Evolutionary conservation across 2,113 vertebrate species (phyloP), one percentile per base, ranked within the genome.

Genomic region (Uria aalge): DNA sequence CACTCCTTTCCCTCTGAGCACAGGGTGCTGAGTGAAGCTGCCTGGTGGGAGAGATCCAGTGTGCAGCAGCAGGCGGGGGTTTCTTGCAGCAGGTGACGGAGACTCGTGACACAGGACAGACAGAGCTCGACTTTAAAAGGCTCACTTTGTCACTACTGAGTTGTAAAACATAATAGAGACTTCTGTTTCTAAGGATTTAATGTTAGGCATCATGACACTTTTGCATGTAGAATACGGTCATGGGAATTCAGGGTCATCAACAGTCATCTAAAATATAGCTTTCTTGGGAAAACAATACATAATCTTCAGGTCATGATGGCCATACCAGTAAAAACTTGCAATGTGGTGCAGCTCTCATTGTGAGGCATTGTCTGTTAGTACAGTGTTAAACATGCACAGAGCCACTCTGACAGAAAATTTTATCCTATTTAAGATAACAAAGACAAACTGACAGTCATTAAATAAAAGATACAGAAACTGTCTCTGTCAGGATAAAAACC

Each of bases 401-500:
- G 68, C 75, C 66, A 64, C 66, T 71, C 83, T 95, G 95, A 77
- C 56, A 76, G 88, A 62, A 40, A 80, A n/a, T 71, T 55, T 88
- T 80, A 92, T 92, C 95, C 67, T 94, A 47, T 91, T 92, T 67
- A 75, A 77, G 76, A 95, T 75, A 80, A 57, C 60, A 47, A 79
- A 94, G 55, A 38, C 82, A 93, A 83, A 90, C 60, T 34, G 59
- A 73, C 45, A 36, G 62, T 36, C 45, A 38, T 48, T 71, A 73
- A 87, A 79, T 75, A 47, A 81, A 87, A 86, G 62, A 69, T 88
- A 84, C 41, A 92, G 82, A 94, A 85, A 59, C 78, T 57, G 52
- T 62, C 84, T 74, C 62, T 8, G 36, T 72, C 8, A 22, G 63
- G 60, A 88, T 92, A 91, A 75, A 93, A 38, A 53, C 78, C 23